A percentile compares a stretch with the other conserved stretches of the same genome.
Conservation (phyloP, 2,888 invertebrate species). For the Cryptus viduatorius region DNA sequence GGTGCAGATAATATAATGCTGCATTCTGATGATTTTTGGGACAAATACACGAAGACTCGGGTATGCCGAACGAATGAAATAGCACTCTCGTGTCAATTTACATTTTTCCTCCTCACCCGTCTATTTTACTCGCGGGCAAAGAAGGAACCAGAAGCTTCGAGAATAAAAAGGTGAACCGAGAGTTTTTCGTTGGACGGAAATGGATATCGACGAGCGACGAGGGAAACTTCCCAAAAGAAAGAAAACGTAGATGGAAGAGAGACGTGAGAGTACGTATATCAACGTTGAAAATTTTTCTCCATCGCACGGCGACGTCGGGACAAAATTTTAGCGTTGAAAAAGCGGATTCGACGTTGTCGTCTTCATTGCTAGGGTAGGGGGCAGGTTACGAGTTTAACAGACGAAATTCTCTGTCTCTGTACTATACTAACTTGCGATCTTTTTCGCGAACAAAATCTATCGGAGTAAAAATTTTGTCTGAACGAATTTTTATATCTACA, state of each 20-base stretch:
- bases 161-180: constrained; percentile 26
- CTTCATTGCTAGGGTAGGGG: constrained; percentile 17
- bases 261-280: constrained; percentile 9
- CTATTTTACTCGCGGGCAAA: neutral
- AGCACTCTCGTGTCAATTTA: constrained; percentile 21
- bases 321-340: constrained; percentile 37
- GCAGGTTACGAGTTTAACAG: constrained; percentile 4
- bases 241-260: neutral
- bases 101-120: constrained; percentile 2
- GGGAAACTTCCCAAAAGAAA: constrained; percentile 2
- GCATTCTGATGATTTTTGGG: neutral
- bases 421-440: neutral
- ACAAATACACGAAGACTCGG: neutral
- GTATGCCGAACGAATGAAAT: constrained; percentile 13
- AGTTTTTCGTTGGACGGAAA: constrained; percentile 38
- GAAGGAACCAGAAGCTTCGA: neutral
- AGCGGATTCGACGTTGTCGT: constrained; percentile 17
- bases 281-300: constrained; percentile 38
- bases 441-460: neutral
- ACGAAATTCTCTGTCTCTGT: neutral
- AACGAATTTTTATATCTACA: constrained; percentile 12
- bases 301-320: constrained; percentile 30
- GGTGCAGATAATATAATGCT: no score
- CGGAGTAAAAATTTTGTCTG: neutral
- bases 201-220: constrained; percentile 53